These are phyloP conservation scores for Sylvietta virens DNA, from an alignment of 2,113 vertebrate species.

Conservation along the genomic window DNA sequence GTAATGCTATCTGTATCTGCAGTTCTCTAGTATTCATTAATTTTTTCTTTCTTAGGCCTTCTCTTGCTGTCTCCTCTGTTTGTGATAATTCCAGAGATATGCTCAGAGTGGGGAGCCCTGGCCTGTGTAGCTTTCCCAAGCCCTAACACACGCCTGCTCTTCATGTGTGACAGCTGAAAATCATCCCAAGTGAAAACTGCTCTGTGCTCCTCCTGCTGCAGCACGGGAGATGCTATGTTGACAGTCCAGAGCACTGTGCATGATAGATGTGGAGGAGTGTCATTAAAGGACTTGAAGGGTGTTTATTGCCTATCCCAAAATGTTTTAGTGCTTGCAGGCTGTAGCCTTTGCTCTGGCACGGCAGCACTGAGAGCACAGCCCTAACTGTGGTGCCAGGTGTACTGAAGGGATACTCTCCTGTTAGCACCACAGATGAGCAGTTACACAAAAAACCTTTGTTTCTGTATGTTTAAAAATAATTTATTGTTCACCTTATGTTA, in stretches of 20 bases:
- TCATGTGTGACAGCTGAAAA: background rate
- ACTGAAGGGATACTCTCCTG: background rate
- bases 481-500: background rate
- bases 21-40: background rate
- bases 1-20: background rate
- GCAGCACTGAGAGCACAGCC: background rate
- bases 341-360: background rate
- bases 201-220: background rate
- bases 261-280: background rate
- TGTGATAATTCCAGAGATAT: background rate
- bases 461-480: background rate
- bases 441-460: background rate
- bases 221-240: background rate
- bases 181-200: background rate
- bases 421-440: background rate
- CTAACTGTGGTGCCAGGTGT: background rate
- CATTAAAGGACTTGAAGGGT: background rate
- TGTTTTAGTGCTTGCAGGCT: background rate
- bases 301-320: background rate
- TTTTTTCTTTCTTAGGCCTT: background rate
- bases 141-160: background rate
- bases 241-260: background rate
- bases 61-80: background rate
- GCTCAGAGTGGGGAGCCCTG: background rate
- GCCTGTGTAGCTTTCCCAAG: background rate